phyloP scores from a whole-genome alignment of 2,888 invertebrate species.

The Diploptera punctata region DNA sequence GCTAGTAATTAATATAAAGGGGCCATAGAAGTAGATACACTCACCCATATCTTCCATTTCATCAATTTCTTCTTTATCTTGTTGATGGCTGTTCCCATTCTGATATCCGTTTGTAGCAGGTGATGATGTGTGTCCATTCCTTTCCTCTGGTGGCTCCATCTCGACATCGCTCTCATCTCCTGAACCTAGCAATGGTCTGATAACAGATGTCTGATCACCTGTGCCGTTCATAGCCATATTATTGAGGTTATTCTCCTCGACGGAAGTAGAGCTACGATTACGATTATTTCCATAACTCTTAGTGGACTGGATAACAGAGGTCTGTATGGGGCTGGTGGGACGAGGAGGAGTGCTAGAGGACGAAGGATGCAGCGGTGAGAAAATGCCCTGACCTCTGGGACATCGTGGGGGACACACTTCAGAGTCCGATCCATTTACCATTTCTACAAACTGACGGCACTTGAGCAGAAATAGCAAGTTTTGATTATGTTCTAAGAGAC shows the following conservation, averaged over 20 bases:
- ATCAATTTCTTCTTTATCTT: slow-evolving; percentile 67
- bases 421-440: slow-evolving; percentile 92
- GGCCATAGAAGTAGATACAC: too few relatives aligned
- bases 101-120: slow-evolving; percentile 61
- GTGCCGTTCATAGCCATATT: slow-evolving; percentile 58
- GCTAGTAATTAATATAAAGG: too few relatives aligned
- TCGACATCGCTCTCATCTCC: slow-evolving; percentile 63
- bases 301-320: slow-evolving; percentile 83
- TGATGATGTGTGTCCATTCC: slow-evolving; percentile 52
- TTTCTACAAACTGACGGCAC: slow-evolving; percentile 98
- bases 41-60: slow-evolving; percentile 77
- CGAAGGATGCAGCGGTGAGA: slow-evolving; percentile 46
- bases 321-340: slow-evolving; percentile 46
- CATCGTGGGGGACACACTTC: slow-evolving; percentile 60
- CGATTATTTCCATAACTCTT: slow-evolving; percentile 54
- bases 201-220: slow-evolving; percentile 32
- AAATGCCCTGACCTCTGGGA: slow-evolving; percentile 53
- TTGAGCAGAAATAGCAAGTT: slow-evolving; percentile 95
- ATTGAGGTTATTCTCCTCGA: slow-evolving; percentile 61
- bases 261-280: slow-evolving; percentile 45
- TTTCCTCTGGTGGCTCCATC: slow-evolving; percentile 57
- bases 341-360: slow-evolving; percentile 45
- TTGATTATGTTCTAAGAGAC: slow-evolving; percentile 88
- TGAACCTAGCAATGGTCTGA: slow-evolving; percentile 47
- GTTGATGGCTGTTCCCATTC: slow-evolving; percentile 61